Evolutionary conservation across 1,140 invertebrate genomes (phyloP).

Genomic region (Carposina sasakii): DNA sequence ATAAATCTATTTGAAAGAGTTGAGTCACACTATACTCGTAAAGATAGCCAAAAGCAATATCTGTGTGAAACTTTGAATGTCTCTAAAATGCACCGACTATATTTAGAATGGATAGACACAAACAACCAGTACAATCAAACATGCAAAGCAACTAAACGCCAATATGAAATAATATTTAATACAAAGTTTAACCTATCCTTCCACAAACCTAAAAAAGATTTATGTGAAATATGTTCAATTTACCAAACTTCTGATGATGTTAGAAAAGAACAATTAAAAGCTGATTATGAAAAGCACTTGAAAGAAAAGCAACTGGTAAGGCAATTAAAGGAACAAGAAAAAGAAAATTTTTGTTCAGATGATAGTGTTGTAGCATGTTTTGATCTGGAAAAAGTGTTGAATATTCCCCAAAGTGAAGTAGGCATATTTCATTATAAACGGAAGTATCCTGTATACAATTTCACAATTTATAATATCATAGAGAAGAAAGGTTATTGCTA

Average conservation of each 20-base stretch:
- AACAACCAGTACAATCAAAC: neutral
- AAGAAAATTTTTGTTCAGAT: constrained; percentile 5
- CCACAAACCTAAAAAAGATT: constrained; percentile 21
- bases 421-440: constrained; percentile 30
- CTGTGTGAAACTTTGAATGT: constrained; percentile 21
- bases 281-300: constrained; percentile 13
- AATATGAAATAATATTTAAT: constrained; percentile 2
- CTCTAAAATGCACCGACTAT: constrained; percentile 20
- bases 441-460: constrained; percentile 28
- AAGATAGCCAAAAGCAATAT: constrained; percentile 16
- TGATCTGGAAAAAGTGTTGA: constrained; percentile 24
- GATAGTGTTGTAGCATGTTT: constrained; percentile 14
- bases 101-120: neutral
- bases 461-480: constrained; percentile 21
- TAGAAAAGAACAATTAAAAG: constrained; percentile 12
- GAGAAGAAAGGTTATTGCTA: constrained; percentile 22
- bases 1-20: constrained; percentile 21
- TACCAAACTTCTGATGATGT: constrained; percentile 14
- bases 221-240: constrained; percentile 12
- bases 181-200: constrained; percentile 8
- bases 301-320: constrained; percentile 17
- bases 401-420: constrained; percentile 17
- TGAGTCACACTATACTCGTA: constrained; percentile 22
- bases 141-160: constrained; percentile 1
- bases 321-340: constrained; percentile 20